These are phyloP conservation scores for Neostethus bicornis DNA, from an alignment of 2,797 vertebrate genomes.

Conservation along the genomic window DNA sequence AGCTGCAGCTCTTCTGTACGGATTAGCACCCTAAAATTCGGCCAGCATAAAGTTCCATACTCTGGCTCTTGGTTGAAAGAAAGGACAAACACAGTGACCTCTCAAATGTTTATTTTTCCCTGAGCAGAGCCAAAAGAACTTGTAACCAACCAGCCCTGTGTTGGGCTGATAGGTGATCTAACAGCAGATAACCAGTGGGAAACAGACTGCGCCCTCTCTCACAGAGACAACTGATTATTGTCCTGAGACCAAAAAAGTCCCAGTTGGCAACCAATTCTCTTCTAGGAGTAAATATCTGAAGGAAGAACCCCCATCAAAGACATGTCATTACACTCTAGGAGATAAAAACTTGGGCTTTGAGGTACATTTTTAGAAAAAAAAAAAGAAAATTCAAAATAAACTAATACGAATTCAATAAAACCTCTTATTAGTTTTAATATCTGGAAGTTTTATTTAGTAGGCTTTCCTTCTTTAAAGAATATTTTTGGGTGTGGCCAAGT, in stretches of 20 bases:
- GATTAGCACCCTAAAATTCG: too few relatives aligned
- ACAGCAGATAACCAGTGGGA: constrained; percentile 64
- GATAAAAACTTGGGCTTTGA: too few relatives aligned
- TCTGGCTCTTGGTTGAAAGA: constrained; percentile 1
- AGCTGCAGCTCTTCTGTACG: too few relatives aligned
- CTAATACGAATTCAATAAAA: not conserved
- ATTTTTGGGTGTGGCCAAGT: not conserved
- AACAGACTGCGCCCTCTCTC: constrained; percentile 49
- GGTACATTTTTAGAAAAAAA: not conserved
- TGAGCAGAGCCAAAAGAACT: constrained; percentile 13
- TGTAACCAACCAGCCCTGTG: constrained; percentile 28
- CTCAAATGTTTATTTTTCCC: constrained; percentile 56
- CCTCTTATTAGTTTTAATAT: too few relatives aligned
- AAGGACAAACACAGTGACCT: constrained; percentile 27
- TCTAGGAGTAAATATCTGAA: constrained; percentile 62
- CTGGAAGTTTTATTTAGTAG: too few relatives aligned
- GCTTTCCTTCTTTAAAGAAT: too few relatives aligned
- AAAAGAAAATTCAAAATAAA: not conserved
- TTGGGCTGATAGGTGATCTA: constrained; percentile 52
- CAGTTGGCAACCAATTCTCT: constrained; percentile 36
- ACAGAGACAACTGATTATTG: constrained; percentile 49
- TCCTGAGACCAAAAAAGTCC: constrained; percentile 36
- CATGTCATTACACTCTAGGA: not conserved
- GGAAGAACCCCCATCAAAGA: constrained; percentile 49
- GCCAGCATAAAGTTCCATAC: not conserved